These are phyloP conservation scores for Drosophila bipectinata DNA, from an alignment of 1,140 invertebrate species.

Conservation along the genomic window DNA sequence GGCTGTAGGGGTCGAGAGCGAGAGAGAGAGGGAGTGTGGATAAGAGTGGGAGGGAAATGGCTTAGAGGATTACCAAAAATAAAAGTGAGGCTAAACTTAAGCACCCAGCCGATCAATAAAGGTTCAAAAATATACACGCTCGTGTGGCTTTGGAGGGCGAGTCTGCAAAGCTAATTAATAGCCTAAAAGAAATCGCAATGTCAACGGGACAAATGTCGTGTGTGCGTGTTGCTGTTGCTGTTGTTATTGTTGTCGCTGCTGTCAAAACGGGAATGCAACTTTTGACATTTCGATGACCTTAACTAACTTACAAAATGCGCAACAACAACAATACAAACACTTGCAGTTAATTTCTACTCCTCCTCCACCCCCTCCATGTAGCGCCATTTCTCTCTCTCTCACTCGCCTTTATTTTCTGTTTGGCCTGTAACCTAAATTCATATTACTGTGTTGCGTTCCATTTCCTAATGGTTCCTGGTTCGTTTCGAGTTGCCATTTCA, in stretches of 20 bases:
- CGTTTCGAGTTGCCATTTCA: slow-evolving; percentile 35
- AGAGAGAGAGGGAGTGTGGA: background rate
- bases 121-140: slow-evolving; percentile 15
- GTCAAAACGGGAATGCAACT: slow-evolving; percentile 76
- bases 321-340: slow-evolving; percentile 50
- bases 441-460: slow-evolving; percentile 50
- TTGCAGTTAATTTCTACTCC: slow-evolving; percentile 52
- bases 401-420: slow-evolving; percentile 7
- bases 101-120: slow-evolving; percentile 55
- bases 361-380: background rate
- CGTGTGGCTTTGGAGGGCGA: background rate
- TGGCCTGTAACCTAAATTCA: slow-evolving; percentile 72
- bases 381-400: background rate
- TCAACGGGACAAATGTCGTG: slow-evolving; percentile 55
- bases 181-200: slow-evolving; percentile 41
- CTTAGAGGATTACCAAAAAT: slow-evolving; percentile 17
- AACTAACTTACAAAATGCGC: slow-evolving; percentile 66
- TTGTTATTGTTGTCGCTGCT: slow-evolving; percentile 10
- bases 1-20: background rate
- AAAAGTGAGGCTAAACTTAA: slow-evolving; percentile 26
- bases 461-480: slow-evolving; percentile 19
- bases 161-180: slow-evolving; percentile 66
- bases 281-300: slow-evolving; percentile 84
- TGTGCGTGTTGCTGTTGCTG: slow-evolving; percentile 56
- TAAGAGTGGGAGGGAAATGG: background rate